These are phyloP conservation scores for Drosophila anomalata DNA, from an alignment of 2,888 invertebrate species.

Conservation along the genomic window DNA sequence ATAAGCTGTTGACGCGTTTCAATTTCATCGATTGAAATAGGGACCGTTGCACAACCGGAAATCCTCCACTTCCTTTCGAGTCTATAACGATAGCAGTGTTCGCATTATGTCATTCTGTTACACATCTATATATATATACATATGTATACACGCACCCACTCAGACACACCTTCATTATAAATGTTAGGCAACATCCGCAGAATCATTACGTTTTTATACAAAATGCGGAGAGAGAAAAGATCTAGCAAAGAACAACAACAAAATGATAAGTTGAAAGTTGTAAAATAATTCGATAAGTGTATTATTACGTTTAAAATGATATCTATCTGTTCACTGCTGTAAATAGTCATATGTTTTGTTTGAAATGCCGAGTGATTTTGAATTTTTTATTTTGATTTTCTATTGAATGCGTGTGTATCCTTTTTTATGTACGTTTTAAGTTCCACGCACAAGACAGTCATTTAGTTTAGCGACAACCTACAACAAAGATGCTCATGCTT, in stretches of 20 bases:
- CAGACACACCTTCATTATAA: constrained; percentile 44
- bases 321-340: constrained; percentile 67
- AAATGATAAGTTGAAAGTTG: constrained; percentile 60
- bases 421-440: constrained; percentile 33
- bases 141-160: constrained; percentile 16
- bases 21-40: constrained; percentile 81
- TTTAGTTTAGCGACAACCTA: constrained; percentile 62
- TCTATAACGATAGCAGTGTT: constrained; percentile 24
- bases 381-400: constrained; percentile 37
- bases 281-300: constrained; percentile 62
- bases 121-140: constrained; percentile 24
- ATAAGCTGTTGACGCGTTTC: constrained; percentile 83
- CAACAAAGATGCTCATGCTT: constrained; percentile 67
- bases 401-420: constrained; percentile 22
- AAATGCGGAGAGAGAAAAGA: constrained; percentile 10
- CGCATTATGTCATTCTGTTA: constrained; percentile 45
- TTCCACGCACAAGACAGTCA: constrained; percentile 77
- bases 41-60: constrained; percentile 38
- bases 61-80: constrained; percentile 44
- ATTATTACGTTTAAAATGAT: constrained; percentile 68
- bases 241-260: constrained; percentile 37
- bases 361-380: constrained; percentile 61
- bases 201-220: constrained; percentile 70
- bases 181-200: constrained; percentile 54
- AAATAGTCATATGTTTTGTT: constrained; percentile 66